Base-by-base conservation (phyloP, 2,888 invertebrate species). In the Orthosia cruda region DNA sequence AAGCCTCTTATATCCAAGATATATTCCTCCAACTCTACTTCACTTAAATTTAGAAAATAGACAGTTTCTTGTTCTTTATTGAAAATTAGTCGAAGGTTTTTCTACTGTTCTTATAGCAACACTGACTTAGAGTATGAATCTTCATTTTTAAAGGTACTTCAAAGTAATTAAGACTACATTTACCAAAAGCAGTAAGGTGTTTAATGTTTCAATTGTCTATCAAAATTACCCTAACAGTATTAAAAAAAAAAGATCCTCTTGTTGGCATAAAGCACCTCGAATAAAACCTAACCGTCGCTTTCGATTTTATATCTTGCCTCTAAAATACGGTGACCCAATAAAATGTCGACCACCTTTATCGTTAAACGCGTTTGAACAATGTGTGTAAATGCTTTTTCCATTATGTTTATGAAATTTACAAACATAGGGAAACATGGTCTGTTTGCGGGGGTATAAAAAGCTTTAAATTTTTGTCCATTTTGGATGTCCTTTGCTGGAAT, bases 301-400 rank as follows among this genome's bases (percentile, higher is more conserved):
- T 26, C 15, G 12, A 57, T 67, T 67, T 50, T 59, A 64, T 20
- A 72, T 32, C 15, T 40, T 59, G 9, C 32, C 63, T 50, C 15
- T 64, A 57, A 69, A 77, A 58, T 74, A 64, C 57, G n/a, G 61
- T 54, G 23, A 62, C 54, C 40, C 23, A 65, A 55, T 65, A 81
- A 75, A 80, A 59, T 45, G 62, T 45, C 20, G 15, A n/a, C 20
- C 13, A 61, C 52, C 49, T 61, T 61, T 66, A 74, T 65, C 57
- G 49, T 26, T 64, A 62, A 62, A 80, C 15, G 40, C 26, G 62
- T 74, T 79, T 68, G 59, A 74, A 70, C 76, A 66, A 75, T 76
- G 12, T 72, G 54, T 78, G 58, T 47, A 64, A 73, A 73, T 73
- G 74, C 50, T 68, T 61, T 63, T 80, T 64, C 18, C 32, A 61